These are phyloP conservation scores for Sebastes taczanowskii DNA, from an alignment of 2,797 vertebrate species.

Conservation along the genomic window DNA sequence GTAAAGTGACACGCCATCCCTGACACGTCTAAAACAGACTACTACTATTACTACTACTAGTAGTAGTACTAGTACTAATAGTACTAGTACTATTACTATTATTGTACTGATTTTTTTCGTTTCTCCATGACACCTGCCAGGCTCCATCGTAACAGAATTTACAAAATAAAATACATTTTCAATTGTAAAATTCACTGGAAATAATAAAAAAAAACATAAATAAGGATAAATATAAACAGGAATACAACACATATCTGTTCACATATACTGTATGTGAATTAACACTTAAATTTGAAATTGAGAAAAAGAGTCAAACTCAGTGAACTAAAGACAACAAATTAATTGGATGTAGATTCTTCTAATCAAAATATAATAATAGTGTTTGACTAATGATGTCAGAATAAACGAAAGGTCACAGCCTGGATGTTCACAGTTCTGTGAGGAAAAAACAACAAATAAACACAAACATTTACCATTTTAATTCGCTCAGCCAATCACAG, in stretches of 20 bases:
- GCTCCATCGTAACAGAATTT: no score
- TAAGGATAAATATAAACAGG: no score
- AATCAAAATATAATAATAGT: conserved; percentile 10
- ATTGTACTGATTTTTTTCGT: no score
- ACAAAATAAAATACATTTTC: no score
- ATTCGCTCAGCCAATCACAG: neutral
- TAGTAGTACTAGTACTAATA: no score
- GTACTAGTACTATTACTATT: no score
- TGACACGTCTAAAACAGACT: no score
- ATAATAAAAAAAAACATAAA: no score
- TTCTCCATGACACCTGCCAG: no score
- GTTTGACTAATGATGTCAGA: conserved; percentile 7
- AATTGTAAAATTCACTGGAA: no score
- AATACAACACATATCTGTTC: neutral
- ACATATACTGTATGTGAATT: neutral
- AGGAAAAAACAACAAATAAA: neutral
- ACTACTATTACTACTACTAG: no score
- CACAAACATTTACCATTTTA: neutral
- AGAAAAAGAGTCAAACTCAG: neutral
- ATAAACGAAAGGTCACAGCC: neutral
- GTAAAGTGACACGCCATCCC: neutral
- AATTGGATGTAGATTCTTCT: neutral
- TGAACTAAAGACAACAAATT: neutral
- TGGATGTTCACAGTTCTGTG: neutral
- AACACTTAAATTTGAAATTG: neutral